These are phyloP conservation scores for Pterostichus madidus DNA, from an alignment of 2,888 invertebrate genomes.

Conservation along the genomic window DNA sequence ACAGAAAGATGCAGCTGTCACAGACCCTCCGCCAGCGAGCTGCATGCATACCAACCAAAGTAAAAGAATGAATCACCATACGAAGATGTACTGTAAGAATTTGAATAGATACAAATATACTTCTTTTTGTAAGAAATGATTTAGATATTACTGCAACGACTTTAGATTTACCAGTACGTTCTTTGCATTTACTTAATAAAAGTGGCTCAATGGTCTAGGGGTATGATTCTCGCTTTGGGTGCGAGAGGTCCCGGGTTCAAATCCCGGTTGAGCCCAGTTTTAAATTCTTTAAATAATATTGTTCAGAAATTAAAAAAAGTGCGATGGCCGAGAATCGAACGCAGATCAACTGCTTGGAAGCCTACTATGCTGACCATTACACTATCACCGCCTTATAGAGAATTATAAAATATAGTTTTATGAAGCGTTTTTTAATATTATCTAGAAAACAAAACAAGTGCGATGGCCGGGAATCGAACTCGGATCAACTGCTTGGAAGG, in stretches of 20 bases:
- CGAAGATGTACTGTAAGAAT: conserved; percentile 68
- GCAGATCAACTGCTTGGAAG: conserved; percentile 67
- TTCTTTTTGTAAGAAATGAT: too few species aligned
- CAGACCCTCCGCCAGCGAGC: too few species aligned
- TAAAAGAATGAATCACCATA: too few species aligned
- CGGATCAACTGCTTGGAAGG: conserved; percentile 67
- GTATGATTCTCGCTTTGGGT: conserved; percentile 79
- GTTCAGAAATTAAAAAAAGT: conserved; percentile 10
- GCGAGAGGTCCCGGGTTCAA: conserved; percentile 78
- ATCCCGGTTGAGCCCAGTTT: conserved; percentile 76
- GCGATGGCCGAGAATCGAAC: conserved; percentile 67
- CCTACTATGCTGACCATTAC: conserved; percentile 67
- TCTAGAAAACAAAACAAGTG: conserved; percentile 29
- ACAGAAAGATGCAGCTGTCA: too few species aligned
- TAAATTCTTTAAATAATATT: background rate
- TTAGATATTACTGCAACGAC: too few species aligned
- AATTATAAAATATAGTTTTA: too few species aligned
- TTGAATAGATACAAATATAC: conserved; percentile 73
- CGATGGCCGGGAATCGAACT: conserved; percentile 67
- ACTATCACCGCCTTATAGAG: conserved; percentile 59
- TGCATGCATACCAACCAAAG: too few species aligned
- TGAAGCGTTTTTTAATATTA: too few species aligned
- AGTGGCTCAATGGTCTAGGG: too few species aligned
- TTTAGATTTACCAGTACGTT: too few species aligned
- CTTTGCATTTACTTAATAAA: too few species aligned